Percentiles rank a stretch among this genome's conserved stretches.
Evolutionary conservation across 2,797 vertebrate genomes (phyloP).

Genomic region (Dryobates pubescens): DNA sequence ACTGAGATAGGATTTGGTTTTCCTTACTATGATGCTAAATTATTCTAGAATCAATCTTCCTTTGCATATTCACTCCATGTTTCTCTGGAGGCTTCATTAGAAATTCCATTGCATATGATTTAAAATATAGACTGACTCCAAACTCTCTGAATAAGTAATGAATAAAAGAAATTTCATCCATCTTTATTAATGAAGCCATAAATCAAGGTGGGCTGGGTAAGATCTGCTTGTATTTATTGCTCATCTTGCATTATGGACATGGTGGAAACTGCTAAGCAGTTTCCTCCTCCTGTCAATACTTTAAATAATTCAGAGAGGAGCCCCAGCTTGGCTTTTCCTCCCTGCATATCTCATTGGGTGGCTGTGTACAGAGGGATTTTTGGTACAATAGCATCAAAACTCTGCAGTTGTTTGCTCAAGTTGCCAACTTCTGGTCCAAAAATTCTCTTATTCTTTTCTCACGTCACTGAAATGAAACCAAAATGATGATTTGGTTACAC

Average conservation of each 20-base stretch:
- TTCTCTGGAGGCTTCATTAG: conserved; percentile 14
- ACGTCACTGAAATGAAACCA: neutral
- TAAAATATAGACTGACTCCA: conserved; percentile 37
- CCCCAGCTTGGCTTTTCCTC: conserved; percentile 20
- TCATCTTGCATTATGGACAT: conserved; percentile 25
- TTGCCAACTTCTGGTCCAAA: neutral
- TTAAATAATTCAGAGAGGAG: conserved; percentile 65
- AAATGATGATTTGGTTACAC: neutral
- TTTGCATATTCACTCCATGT: neutral
- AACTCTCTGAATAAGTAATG: conserved; percentile 64
- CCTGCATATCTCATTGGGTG: neutral
- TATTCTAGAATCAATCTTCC: neutral
- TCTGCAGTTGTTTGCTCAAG: neutral
- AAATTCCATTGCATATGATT: conserved; percentile 31
- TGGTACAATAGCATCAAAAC: neutral
- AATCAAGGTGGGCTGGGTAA: conserved; percentile 16
- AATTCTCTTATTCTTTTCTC: neutral
- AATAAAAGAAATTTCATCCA: conserved; percentile 20
- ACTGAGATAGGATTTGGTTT: neutral
- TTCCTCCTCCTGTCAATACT: conserved; percentile 41
- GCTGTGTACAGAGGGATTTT: fast-evolving
- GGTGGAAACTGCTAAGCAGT: conserved; percentile 31
- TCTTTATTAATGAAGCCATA: conserved; percentile 57
- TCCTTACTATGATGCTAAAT: neutral
- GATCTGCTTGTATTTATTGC: conserved; percentile 40